A percentile compares a stretch with the other conserved stretches of the same genome.
Conservation (phyloP, 2,797 vertebrate species). For the Poeciliopsis paucimaculata region DNA sequence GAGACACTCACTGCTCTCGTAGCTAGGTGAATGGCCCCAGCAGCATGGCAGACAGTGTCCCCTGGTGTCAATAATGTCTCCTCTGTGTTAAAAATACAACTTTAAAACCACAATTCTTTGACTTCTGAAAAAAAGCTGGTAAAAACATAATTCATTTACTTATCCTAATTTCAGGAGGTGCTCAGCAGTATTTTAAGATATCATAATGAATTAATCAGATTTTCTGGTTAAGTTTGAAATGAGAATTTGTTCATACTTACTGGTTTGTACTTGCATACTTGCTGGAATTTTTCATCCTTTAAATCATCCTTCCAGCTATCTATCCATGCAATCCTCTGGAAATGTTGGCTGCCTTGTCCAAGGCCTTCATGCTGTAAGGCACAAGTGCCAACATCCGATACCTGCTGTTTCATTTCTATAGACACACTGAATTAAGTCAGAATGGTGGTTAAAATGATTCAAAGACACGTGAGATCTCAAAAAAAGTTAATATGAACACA, state of each 20-base stretch:
- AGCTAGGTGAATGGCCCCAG: constrained; percentile 47
- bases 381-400: constrained; percentile 13
- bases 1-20: constrained; percentile 29
- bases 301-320: background rate
- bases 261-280: constrained; percentile 22
- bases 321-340: background rate
- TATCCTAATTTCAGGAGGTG: background rate
- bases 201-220: constrained; percentile 62
- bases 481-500: constrained; percentile 10
- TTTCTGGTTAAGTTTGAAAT: constrained; percentile 47
- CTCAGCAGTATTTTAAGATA: constrained; percentile 3
- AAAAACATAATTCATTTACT: constrained; percentile 42
- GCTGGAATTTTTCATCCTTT: background rate
- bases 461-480: background rate
- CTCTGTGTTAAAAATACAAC: constrained; percentile 51
- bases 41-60: constrained; percentile 82
- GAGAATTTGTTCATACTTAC: constrained; percentile 49
- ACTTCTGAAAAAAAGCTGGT: constrained; percentile 35
- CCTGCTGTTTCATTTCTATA: constrained; percentile 21
- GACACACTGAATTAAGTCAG: background rate
- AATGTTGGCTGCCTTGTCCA: too few species aligned
- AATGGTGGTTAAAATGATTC: background rate
- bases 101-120: constrained; percentile 37
- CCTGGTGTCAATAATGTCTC: constrained; percentile 77
- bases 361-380: background rate